Evolutionary conservation across 2,888 invertebrate genomes (phyloP), one percentile per base, ranked within the genome.

Genomic region (Hyppa rectilinea): DNA sequence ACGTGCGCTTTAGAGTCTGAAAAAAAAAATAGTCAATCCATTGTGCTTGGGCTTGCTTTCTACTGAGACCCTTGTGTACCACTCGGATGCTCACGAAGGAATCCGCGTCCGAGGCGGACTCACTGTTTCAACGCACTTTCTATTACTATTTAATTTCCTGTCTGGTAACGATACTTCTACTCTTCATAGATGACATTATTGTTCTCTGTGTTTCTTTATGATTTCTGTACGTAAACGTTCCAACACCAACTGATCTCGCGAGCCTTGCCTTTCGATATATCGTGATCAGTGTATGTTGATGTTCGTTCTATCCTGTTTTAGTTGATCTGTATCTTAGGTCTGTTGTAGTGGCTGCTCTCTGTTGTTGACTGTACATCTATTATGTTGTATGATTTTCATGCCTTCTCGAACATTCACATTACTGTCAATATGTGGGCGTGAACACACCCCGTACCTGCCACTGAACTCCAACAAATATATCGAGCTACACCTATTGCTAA

Each of bases 301-400:
- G 89, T 91, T 87, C 87, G 89, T 90, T 92, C 90, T 93, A 87
- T 93, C 92, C 92, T 93, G 85, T 94, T 94, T 94, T 95, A 94
- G 94, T 95, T 95, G 86, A 88, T 92, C 91, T 92, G 91, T 93
- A 93, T 92, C 88, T 90, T 93, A 93, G 92, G 93, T 95, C 94
- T 96, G 95, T 95, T 79, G 95, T 96, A 96, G 96, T 96, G 96
- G 96, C 96, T 96, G 96, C 93, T 96, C 93, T 95, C 94, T 96
- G 96, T 96, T 96, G 96, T 96, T 93, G 93, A 94, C 91, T 96
- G 96, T 96, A 92, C 90, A 89, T 93, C 92, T 94, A 94, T 95
- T 95, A 93, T 95, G 95, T 95, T 96, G 93, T 95, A 94, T 94
- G 91, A 94, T 94, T 95, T 92, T 95, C 93, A 94, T 95, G 96